Percentiles rank a stretch among this genome's conserved stretches.
These are phyloP conservation scores for Catalaphyllia jardinei DNA, from an alignment of 64 coral and sea anemone genomes.

Conservation along the genomic window DNA sequence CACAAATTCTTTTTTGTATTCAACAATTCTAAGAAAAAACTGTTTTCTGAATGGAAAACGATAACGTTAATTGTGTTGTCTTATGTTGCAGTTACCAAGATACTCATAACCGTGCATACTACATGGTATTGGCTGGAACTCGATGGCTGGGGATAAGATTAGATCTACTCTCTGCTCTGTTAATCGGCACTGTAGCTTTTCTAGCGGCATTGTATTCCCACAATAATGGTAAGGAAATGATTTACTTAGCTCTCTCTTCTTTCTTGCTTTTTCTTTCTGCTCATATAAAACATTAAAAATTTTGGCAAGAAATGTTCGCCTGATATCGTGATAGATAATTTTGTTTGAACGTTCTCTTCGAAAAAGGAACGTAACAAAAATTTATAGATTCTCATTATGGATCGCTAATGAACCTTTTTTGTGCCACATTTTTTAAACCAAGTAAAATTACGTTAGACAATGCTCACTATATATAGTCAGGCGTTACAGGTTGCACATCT, in stretches of 20 bases:
- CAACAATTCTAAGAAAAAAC: background rate
- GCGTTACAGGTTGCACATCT: no score
- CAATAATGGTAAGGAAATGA: background rate
- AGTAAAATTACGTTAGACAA: no score
- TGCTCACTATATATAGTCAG: no score
- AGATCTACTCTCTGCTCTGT: conserved; percentile 24
- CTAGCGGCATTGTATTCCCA: conserved; percentile 4
- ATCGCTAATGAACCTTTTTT: no score
- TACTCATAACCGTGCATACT: conserved; percentile 32
- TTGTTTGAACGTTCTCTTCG: no score
- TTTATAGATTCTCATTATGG: no score
- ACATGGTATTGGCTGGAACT: conserved; percentile 34
- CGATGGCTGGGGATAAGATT: conserved; percentile 46
- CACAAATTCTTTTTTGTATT: no score
- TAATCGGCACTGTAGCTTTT: conserved; percentile 25
- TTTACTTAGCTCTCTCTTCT: background rate
- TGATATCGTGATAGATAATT: no score
- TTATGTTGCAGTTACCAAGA: conserved; percentile 34
- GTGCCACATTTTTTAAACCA: no score
- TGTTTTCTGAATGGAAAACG: background rate
- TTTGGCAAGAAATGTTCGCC: background rate
- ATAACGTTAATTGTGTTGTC: background rate
- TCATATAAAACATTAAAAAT: no score
- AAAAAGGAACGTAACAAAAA: no score
- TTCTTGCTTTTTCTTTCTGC: background rate